A percentile compares a stretch with the other conserved stretches of the same genome.
phyloP scores from a whole-genome alignment of 2,797 vertebrate genomes.

The Lutjanus campechanus region DNA sequence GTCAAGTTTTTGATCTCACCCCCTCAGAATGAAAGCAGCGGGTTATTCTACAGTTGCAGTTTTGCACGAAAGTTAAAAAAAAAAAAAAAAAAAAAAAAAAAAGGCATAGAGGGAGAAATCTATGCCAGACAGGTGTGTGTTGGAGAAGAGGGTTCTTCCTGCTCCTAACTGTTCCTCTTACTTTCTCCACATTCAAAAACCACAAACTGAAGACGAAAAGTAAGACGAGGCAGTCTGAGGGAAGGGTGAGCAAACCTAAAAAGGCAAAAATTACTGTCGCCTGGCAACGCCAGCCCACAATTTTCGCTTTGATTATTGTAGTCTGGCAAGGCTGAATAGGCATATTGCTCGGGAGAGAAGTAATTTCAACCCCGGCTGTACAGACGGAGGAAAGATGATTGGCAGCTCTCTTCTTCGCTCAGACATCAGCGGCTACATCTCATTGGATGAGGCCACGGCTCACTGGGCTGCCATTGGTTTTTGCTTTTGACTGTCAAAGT shows the following conservation, averaged over 20 bases:
- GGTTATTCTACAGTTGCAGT: slow-evolving; percentile 1
- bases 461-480: neutral
- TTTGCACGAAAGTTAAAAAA: slow-evolving; percentile 9
- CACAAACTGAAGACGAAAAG: slow-evolving; percentile 8
- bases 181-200: slow-evolving; percentile 28
- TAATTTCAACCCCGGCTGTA: slow-evolving; percentile 33
- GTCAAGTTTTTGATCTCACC: slow-evolving; percentile 34
- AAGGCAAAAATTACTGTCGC: slow-evolving; percentile 50
- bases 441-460: slow-evolving; percentile 8
- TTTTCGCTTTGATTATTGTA: slow-evolving; percentile 54
- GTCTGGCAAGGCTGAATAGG: slow-evolving; percentile 54
- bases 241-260: slow-evolving; percentile 36
- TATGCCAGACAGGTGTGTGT: neutral
- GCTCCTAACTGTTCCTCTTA: slow-evolving; percentile 9
- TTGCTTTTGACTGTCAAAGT: neutral
- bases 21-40: slow-evolving; percentile 26
- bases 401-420: slow-evolving; percentile 33
- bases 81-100: neutral
- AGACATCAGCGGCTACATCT: slow-evolving; percentile 11
- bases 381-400: slow-evolving; percentile 31
- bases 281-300: slow-evolving; percentile 44
- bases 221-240: slow-evolving; percentile 13
- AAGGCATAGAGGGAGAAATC: neutral
- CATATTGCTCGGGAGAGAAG: slow-evolving; percentile 41
- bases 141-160: neutral